These are phyloP conservation scores for Conopomorpha cramerella DNA, from an alignment of 1,140 invertebrate species.

Conservation along the genomic window DNA sequence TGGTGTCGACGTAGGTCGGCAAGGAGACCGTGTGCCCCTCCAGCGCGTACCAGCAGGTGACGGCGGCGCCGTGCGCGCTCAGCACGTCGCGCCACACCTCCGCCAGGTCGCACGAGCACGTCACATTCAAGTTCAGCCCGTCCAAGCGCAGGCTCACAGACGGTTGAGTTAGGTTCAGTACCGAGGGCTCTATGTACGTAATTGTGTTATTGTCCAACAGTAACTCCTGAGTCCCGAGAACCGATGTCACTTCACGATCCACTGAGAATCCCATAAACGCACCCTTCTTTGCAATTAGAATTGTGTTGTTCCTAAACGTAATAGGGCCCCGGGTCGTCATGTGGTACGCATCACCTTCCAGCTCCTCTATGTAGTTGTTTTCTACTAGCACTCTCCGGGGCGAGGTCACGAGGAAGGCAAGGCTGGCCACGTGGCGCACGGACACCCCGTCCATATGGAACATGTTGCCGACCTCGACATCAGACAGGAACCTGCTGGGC, in stretches of 20 bases:
- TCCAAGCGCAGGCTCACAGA: slow-evolving; percentile 62
- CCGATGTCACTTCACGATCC: slow-evolving; percentile 42
- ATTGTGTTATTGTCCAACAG: slow-evolving; percentile 71
- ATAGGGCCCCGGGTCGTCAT: slow-evolving; percentile 65
- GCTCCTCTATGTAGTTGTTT: slow-evolving; percentile 62
- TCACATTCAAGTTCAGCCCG: slow-evolving; percentile 63
- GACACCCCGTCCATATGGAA: slow-evolving; percentile 67
- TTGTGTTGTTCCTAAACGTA: slow-evolving; percentile 68
- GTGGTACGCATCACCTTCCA: slow-evolving; percentile 70
- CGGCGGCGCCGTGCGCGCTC: slow-evolving; percentile 26
- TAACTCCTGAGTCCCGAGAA: slow-evolving; percentile 50
- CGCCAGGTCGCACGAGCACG: slow-evolving; percentile 64
- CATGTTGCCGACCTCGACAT: slow-evolving; percentile 69
- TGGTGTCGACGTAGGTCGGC: slow-evolving; percentile 32
- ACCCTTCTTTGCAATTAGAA: slow-evolving; percentile 60
- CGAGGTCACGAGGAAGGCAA: slow-evolving; percentile 66
- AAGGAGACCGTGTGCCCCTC: slow-evolving; percentile 34
- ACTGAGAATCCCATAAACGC: slow-evolving; percentile 66
- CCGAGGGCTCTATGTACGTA: slow-evolving; percentile 56
- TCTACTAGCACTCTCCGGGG: slow-evolving; percentile 66
- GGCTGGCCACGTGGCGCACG: slow-evolving; percentile 63
- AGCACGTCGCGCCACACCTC: slow-evolving; percentile 34
- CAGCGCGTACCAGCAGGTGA: slow-evolving; percentile 40
- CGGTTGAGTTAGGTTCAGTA: slow-evolving; percentile 63
- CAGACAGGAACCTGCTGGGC: slow-evolving; percentile 74